Percentiles rank a stretch among this genome's conserved stretches.
Evolutionary conservation across 1,140 invertebrate species (phyloP).

Genomic region (Charaxes varanes): DNA sequence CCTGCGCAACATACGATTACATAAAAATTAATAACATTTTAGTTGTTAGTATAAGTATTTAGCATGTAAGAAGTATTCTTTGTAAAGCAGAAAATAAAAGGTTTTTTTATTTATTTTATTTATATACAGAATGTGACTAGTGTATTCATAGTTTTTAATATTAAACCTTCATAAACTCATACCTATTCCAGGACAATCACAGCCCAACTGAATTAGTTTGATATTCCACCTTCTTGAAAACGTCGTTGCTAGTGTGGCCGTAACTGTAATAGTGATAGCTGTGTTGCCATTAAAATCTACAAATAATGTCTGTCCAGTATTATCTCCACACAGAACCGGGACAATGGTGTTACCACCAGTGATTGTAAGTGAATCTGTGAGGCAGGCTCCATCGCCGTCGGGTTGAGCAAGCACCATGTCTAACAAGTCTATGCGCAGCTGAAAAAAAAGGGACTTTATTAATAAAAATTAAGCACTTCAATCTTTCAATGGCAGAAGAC

Average conservation of each 20-base stretch:
- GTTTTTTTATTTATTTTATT: too few relatives aligned
- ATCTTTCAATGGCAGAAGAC: too few relatives aligned
- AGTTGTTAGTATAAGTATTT: too few relatives aligned
- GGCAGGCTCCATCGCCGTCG: conserved; percentile 81
- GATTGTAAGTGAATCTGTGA: conserved; percentile 80
- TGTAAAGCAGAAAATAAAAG: too few relatives aligned
- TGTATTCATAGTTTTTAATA: too few relatives aligned
- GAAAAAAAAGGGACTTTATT: too few relatives aligned
- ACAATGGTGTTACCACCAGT: conserved; percentile 80
- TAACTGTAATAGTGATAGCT: conserved; percentile 81
- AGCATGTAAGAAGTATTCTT: too few relatives aligned
- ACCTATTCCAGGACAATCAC: conserved; percentile 79
- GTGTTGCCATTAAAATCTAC: conserved; percentile 82
- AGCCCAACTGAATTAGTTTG: conserved; percentile 82
- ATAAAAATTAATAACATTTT: too few relatives aligned
- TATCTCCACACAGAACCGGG: conserved; percentile 85
- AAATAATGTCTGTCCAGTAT: conserved; percentile 87
- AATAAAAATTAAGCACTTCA: too few relatives aligned
- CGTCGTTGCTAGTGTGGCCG: conserved; percentile 75
- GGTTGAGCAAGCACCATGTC: conserved; percentile 84
- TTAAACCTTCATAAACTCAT: conserved; percentile 14
- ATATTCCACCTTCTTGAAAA: conserved; percentile 85
- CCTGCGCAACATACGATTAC: too few relatives aligned
- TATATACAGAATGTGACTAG: too few relatives aligned
- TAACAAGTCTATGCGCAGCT: conserved; percentile 85